Percentiles rank a stretch among this genome's conserved stretches.
phyloP scores from a whole-genome alignment of 2,113 vertebrate species.

The Bucco capensis region DNA sequence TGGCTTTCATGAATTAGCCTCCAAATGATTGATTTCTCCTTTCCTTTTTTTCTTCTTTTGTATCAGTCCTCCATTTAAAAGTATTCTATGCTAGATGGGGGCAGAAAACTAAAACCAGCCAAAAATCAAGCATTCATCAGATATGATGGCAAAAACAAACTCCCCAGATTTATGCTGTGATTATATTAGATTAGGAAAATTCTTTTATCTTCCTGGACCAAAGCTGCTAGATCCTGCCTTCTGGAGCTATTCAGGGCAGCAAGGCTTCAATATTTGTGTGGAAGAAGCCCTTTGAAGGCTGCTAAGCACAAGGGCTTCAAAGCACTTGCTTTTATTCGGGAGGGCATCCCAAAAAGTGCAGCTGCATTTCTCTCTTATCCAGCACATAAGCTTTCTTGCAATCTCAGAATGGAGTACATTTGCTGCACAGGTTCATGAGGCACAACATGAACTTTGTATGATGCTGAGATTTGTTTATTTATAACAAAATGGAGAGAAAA shows the following conservation, averaged over 20 bases:
- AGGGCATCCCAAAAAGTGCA: neutral
- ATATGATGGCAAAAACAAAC: neutral
- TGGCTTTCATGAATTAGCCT: neutral
- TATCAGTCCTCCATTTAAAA: neutral
- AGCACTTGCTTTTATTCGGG: neutral
- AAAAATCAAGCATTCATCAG: neutral
- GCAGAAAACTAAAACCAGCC: neutral
- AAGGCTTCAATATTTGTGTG: neutral
- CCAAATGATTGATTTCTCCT: neutral
- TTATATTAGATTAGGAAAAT: neutral
- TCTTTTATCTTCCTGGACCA: neutral
- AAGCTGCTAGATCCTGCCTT: neutral
- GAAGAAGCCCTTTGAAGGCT: neutral
- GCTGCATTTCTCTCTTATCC: neutral
- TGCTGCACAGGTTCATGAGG: neutral
- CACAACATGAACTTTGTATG: neutral
- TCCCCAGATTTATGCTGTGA: neutral
- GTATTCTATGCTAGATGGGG: neutral
- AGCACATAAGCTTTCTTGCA: neutral
- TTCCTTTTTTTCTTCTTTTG: fast-evolving
- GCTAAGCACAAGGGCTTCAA: neutral
- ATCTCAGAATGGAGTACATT: neutral
- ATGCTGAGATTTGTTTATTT: slow-evolving; percentile 24
- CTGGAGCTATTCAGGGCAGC: neutral
- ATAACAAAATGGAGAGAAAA: neutral